Conservation (phyloP, 2,888 invertebrate genomes). For the Clunio marinus region DNA sequence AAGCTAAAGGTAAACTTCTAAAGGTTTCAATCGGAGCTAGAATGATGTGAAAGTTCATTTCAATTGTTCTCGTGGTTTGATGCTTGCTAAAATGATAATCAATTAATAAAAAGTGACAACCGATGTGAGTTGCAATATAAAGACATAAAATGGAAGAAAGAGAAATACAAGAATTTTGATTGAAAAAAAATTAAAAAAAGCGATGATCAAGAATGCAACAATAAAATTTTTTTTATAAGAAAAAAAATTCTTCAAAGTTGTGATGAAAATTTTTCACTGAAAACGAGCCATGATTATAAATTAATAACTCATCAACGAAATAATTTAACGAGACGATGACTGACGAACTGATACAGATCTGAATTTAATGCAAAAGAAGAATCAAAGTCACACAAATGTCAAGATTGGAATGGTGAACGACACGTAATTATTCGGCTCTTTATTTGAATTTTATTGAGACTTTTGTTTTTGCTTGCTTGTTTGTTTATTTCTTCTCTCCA, state of each 20-base stretch:
- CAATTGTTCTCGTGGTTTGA: too few species aligned
- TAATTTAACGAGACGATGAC: neutral
- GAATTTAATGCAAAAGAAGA: neutral
- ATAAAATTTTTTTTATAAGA: neutral
- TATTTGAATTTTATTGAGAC: neutral
- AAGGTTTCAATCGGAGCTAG: too few species aligned
- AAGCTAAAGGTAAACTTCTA: too few species aligned
- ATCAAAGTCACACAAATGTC: slow-evolving; percentile 7
- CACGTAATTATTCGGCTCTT: neutral
- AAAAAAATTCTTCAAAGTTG: too few species aligned
- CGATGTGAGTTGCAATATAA: neutral
- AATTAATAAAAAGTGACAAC: slow-evolving; percentile 25
- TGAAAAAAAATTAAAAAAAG: neutral
- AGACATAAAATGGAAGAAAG: neutral
- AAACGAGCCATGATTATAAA: neutral
- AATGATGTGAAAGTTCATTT: too few species aligned
- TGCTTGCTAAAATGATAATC: slow-evolving; percentile 26
- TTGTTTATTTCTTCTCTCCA: neutral
- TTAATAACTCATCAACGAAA: neutral
- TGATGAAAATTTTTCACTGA: neutral
- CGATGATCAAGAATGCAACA: neutral
- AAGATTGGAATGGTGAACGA: neutral
- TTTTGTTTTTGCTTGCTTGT: neutral
- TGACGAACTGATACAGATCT: neutral
- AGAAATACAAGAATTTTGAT: neutral